Conservation (phyloP, 2,888 invertebrate genomes). For the Lymantria monacha region DNA sequence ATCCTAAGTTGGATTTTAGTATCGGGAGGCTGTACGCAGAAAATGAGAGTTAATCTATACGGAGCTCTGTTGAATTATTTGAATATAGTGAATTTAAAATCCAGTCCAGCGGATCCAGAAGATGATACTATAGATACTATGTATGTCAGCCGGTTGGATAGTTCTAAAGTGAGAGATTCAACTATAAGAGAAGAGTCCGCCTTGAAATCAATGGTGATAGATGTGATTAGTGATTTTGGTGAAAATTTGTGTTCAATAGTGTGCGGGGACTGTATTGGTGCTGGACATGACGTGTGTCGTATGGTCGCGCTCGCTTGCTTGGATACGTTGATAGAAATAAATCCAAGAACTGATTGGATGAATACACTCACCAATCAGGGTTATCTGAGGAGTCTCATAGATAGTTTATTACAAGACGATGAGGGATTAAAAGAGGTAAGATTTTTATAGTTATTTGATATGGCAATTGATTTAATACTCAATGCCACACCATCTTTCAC, state of each 20-base stretch:
- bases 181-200: conserved; percentile 56
- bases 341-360: conserved; percentile 84
- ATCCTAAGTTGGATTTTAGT: conserved; percentile 92
- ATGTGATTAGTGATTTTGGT: conserved; percentile 86
- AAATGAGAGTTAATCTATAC: conserved; percentile 92
- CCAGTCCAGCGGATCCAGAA: conserved; percentile 59
- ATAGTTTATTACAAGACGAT: conserved; percentile 89
- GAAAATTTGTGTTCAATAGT: conserved; percentile 90
- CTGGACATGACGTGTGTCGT: conserved; percentile 92
- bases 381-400: conserved; percentile 91
- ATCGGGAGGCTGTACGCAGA: conserved; percentile 91
- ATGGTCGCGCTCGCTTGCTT: conserved; percentile 93
- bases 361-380: conserved; percentile 76
- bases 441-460: neutral
- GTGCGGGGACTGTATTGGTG: conserved; percentile 93
- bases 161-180: conserved; percentile 59
- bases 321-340: conserved; percentile 89
- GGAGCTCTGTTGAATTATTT: conserved; percentile 91
- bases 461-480: neutral
- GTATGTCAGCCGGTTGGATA: conserved; percentile 86
- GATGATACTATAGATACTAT: conserved; percentile 65
- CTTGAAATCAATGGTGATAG: conserved; percentile 66
- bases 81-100: conserved; percentile 85
- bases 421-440: conserved; percentile 81
- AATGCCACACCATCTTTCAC: neutral